Evolutionary conservation across 2,113 vertebrate species (phyloP), one percentile per base, ranked within the genome.

Genomic region (Muntiacus reevesi): DNA sequence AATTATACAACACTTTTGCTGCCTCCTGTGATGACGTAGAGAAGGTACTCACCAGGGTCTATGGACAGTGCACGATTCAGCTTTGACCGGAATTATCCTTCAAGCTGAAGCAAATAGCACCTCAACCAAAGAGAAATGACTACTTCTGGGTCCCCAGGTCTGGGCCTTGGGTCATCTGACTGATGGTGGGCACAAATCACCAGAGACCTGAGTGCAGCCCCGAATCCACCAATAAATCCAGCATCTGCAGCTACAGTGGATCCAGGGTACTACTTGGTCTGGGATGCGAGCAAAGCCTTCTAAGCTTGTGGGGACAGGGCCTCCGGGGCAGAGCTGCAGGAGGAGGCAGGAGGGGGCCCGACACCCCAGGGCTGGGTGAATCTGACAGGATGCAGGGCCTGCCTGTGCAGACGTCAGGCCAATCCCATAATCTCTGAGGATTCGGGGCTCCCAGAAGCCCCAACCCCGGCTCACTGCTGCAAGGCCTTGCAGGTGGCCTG

Each of bases 1-100:
- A 1, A 0, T 0, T 0, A 0, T 19, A 12, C 1, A 0, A 0
- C 0, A 4, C 0, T 0, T 97, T 86, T 45, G 0, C 9, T 0
- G 27, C 0, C 43, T 84, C 1, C n/a, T 12, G 88, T 1, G 0
- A 0, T 0, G 0, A 9, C 0, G 0, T 0, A 0, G 11, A 2
- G 5, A 6, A 94, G 17, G 88, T 94, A 59, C 82, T 98, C 62
- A 50, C 5, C 0, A 88, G 93, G 8, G 0, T 97, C 47, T 95
- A 43, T 2, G 97, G 88, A 6, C n/a, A 40, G 1, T 13, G 3
- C 0, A 15, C 0, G 0, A 0, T 0, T 9, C 9, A 6, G 3
- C 3, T 57, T 87, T 79, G 0, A 0, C 0, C 94, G 96, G 96
- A 52, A 9, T 19, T 28, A 36, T 1, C 19, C 47, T n/a, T 43